Conservation (phyloP, 2,888 invertebrate species). For the Eretmocerus hayati region DNA sequence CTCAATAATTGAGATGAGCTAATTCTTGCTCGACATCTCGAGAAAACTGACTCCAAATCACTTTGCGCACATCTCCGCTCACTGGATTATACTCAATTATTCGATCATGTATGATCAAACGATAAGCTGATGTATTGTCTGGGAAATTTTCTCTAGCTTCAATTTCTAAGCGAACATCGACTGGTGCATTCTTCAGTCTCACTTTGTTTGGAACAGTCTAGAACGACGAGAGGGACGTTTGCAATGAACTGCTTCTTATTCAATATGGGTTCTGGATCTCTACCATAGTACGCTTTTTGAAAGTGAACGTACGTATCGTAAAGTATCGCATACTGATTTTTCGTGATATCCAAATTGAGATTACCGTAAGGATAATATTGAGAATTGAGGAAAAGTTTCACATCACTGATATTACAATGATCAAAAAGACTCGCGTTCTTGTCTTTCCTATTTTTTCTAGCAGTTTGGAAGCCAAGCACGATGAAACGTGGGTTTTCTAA, state of each 20-base stretch:
- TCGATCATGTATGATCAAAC: constrained; percentile 13
- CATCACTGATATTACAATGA: constrained; percentile 35
- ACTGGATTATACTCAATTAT: constrained; percentile 9
- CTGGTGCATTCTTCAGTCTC: constrained; percentile 14
- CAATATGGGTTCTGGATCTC: constrained; percentile 1
- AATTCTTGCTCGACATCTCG: background rate
- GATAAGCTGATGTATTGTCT: constrained; percentile 2
- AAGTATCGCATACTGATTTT: constrained; percentile 10
- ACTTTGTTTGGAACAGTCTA: constrained; percentile 11
- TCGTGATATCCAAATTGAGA: constrained; percentile 12
- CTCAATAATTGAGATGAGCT: background rate
- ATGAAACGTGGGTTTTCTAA: constrained; percentile 41
- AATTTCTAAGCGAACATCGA: constrained; percentile 14
- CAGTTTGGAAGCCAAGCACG: constrained; percentile 41
- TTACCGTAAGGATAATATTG: constrained; percentile 35
- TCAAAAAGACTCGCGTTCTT: constrained; percentile 24
- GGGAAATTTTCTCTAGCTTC: constrained; percentile 9
- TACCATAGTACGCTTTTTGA: constrained; percentile 23
- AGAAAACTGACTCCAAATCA: background rate
- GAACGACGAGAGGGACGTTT: constrained; percentile 1
- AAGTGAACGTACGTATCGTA: constrained; percentile 20
- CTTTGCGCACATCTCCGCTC: constrained; percentile 4
- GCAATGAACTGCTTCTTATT: background rate
- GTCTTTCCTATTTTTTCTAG: constrained; percentile 25
- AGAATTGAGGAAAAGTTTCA: constrained; percentile 38